Percentiles rank a stretch among this genome's conserved stretches.
Conservation (phyloP, 2,888 invertebrate genomes). For the Cryptocephalus moraei region DNA sequence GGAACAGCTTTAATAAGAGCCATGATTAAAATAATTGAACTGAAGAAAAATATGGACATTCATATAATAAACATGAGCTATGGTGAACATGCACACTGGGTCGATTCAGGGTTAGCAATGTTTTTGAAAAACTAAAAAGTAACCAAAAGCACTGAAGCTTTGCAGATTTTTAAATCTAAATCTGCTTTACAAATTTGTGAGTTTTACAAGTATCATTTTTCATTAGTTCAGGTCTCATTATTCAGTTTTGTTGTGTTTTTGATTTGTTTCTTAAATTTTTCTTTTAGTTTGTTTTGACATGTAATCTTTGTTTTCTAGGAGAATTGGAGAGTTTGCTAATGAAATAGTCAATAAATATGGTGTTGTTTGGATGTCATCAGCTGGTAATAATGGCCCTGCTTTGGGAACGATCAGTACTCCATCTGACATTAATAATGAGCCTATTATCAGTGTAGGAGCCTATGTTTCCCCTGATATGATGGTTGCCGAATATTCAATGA, state of each 20-base stretch:
- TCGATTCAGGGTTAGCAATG: slow-evolving; percentile 67
- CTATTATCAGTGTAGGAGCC: slow-evolving; percentile 88
- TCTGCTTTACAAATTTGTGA: too few relatives aligned
- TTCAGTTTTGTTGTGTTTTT: neutral
- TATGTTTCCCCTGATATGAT: slow-evolving; percentile 98
- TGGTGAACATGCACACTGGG: slow-evolving; percentile 90
- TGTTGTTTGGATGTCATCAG: slow-evolving; percentile 87
- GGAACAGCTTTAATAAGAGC: slow-evolving; percentile 87
- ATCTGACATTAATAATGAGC: slow-evolving; percentile 72
- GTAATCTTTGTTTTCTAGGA: slow-evolving; percentile 41
- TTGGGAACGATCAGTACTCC: slow-evolving; percentile 87
- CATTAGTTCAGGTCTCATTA: neutral
- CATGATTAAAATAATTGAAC: slow-evolving; percentile 77
- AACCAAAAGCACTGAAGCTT: neutral
- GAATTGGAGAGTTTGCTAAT: slow-evolving; percentile 75
- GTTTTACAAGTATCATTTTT: too few relatives aligned
- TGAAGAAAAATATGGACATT: slow-evolving; percentile 48
- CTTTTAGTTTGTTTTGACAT: neutral
- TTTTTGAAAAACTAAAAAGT: neutral
- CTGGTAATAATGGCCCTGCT: slow-evolving; percentile 92
- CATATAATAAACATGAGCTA: slow-evolving; percentile 98
- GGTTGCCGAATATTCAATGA: slow-evolving; percentile 87
- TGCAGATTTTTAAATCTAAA: too few relatives aligned
- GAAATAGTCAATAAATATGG: slow-evolving; percentile 86
- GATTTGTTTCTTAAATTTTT: neutral